Conservation (phyloP, 2,888 invertebrate species). For the Kuschelorhynchus macadamiae region DNA sequence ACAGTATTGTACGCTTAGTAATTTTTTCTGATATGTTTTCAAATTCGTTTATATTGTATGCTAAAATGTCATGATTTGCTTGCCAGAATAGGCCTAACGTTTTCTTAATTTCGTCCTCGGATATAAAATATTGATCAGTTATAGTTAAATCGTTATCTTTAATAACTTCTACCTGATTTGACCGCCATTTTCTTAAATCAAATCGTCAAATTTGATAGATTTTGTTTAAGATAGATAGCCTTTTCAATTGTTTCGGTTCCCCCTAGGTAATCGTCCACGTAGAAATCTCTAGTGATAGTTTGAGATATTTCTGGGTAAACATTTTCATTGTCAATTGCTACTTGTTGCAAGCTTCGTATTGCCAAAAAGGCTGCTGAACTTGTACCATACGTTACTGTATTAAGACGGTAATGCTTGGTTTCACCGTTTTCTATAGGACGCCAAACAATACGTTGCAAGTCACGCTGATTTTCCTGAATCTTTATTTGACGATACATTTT, state of each 20-base stretch:
- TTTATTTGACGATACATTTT: conserved; percentile 23
- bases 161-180: conserved; percentile 13
- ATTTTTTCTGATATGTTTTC: conserved; percentile 8
- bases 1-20: conserved; percentile 33
- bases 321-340: conserved; percentile 14
- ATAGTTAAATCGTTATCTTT: neutral
- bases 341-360: conserved; percentile 19
- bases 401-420: conserved; percentile 20
- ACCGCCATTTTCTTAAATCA: conserved; percentile 30
- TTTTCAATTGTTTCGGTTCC: conserved; percentile 4
- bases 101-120: conserved; percentile 21
- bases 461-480: conserved; percentile 14
- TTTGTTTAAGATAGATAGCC: neutral
- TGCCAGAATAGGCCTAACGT: conserved; percentile 35
- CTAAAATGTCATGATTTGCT: conserved; percentile 20
- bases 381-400: conserved; percentile 34
- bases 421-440: conserved; percentile 11
- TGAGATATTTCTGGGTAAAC: conserved; percentile 1
- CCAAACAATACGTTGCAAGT: conserved; percentile 41
- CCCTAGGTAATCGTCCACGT: conserved; percentile 29
- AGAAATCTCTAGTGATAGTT: conserved; percentile 23
- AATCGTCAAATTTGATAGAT: conserved; percentile 21
- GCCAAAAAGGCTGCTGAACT: conserved; percentile 33
- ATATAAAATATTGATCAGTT: conserved; percentile 12
- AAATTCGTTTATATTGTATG: neutral